phyloP scores from a whole-genome alignment of 2,888 invertebrate genomes.

The Carterocephalus palaemon region DNA sequence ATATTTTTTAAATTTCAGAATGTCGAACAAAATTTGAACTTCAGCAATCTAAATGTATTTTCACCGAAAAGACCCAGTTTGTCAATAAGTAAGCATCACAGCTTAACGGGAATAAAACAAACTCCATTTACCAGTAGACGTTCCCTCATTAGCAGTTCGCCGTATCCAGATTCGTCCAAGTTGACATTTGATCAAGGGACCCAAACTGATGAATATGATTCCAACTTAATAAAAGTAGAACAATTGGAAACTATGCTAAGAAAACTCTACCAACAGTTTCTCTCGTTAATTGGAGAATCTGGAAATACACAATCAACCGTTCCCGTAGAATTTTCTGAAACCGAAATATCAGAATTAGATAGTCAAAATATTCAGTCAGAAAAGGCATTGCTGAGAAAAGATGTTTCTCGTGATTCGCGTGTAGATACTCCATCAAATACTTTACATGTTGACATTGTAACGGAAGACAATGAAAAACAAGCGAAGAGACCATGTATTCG shows the following conservation, averaged over 20 bases:
- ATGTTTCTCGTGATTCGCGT: too few species aligned
- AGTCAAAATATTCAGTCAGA: constrained; percentile 7
- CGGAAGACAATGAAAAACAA: constrained; percentile 27
- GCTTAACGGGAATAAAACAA: constrained; percentile 2
- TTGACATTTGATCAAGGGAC: constrained; percentile 46
- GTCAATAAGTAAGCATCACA: constrained; percentile 1
- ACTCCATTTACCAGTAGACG: constrained; percentile 29
- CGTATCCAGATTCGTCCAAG: constrained; percentile 37
- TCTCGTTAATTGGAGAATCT: constrained; percentile 35
- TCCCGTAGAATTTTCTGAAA: constrained; percentile 15
- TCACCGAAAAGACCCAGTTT: constrained; percentile 5
- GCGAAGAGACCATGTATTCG: constrained; percentile 42
- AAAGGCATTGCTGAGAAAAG: constrained; percentile 14
- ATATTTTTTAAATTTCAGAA: too few species aligned
- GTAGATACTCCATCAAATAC: constrained; percentile 15
- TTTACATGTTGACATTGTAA: constrained; percentile 17
- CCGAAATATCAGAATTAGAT: constrained; percentile 26
- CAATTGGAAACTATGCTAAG: constrained; percentile 42
- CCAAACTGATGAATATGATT: constrained; percentile 43
- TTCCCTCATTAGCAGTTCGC: constrained; percentile 45
- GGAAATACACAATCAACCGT: constrained; percentile 26
- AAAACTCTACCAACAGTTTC: constrained; percentile 42
- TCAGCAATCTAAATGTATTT: constrained; percentile 5
- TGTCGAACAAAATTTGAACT: constrained; percentile 6
- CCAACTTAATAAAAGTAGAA: constrained; percentile 38